Evolutionary conservation across 2,797 vertebrate genomes (phyloP).

Genomic region (Carcharodon carcharias): DNA sequence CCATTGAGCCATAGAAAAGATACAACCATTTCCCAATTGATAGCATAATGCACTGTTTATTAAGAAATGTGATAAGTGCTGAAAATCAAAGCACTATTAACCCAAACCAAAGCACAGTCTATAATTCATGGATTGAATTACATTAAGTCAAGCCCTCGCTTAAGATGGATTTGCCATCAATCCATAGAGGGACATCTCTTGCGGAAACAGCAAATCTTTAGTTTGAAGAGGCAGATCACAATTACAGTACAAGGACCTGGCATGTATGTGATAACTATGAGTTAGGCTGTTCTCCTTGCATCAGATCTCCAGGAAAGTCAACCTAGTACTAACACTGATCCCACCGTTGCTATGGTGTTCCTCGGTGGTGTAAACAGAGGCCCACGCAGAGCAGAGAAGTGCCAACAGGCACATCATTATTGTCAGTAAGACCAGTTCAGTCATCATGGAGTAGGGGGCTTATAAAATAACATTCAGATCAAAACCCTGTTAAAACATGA

Average conservation of each 20-base stretch:
- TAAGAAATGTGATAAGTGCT: background rate
- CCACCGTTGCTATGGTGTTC: slow-evolving; percentile 23
- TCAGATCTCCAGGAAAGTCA: background rate
- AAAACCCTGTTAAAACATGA: background rate
- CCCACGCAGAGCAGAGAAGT: background rate
- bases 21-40: background rate
- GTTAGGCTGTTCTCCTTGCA: background rate
- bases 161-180: background rate
- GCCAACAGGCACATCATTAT: background rate
- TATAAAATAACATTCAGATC: background rate
- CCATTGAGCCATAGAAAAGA: too few relatives aligned
- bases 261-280: background rate
- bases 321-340: slow-evolving; percentile 26
- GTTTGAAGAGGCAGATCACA: background rate
- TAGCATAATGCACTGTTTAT: background rate
- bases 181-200: background rate
- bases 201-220: background rate
- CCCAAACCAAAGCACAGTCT: background rate
- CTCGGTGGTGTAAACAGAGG: background rate
- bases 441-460: background rate
- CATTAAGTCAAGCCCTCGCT: background rate
- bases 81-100: too few relatives aligned
- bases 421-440: background rate
- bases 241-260: background rate
- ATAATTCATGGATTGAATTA: background rate